phyloP scores from a whole-genome alignment of 2,113 vertebrate genomes.

The Pollimyrus isidori region DNA sequence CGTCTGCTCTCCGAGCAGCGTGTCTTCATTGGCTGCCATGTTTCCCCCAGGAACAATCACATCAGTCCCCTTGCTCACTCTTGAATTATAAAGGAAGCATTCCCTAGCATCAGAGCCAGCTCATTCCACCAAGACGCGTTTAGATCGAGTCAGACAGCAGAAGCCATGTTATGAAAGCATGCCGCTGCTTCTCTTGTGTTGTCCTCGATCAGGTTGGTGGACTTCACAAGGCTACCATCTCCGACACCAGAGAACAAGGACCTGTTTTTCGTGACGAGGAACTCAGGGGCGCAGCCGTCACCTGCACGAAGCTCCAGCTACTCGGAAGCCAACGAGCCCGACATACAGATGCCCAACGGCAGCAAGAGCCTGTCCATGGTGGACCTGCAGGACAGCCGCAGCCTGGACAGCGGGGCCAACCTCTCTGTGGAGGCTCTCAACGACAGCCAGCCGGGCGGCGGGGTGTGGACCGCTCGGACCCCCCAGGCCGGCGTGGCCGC shows the following conservation, averaged over 20 bases:
- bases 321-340: conserved; percentile 92
- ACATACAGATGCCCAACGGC: conserved; percentile 86
- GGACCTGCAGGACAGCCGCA: conserved; percentile 88
- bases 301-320: conserved; percentile 96
- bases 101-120: background rate
- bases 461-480: conserved; percentile 71
- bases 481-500: conserved; percentile 61
- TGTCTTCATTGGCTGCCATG: background rate
- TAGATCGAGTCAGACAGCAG: background rate
- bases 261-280: conserved; percentile 97
- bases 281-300: conserved; percentile 87
- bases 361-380: conserved; percentile 98
- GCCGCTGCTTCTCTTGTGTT: background rate
- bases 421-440: conserved; percentile 46
- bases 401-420: conserved; percentile 67
- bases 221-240: conserved; percentile 96
- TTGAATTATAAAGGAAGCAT: background rate
- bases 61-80: background rate
- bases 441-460: conserved; percentile 60
- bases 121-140: too few relatives aligned
- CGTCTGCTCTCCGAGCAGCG: background rate
- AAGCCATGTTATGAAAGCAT: background rate
- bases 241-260: conserved; percentile 99
- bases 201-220: conserved; percentile 75
- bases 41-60: background rate